phyloP scores from a whole-genome alignment of 1,140 invertebrate genomes.

The Manduca sexta region DNA sequence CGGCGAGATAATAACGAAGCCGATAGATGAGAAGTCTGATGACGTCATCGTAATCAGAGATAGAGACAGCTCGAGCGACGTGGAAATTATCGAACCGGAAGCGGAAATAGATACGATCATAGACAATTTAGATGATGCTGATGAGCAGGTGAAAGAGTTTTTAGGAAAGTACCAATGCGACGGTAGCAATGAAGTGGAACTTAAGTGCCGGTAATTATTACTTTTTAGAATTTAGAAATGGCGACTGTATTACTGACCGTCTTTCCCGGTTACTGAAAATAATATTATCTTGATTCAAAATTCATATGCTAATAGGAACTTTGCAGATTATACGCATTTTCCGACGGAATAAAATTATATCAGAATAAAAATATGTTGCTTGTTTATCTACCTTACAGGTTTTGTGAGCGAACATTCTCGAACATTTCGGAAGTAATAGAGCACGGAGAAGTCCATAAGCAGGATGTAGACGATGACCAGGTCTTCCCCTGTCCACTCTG shows the following conservation, averaged over 20 bases:
- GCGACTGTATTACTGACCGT: no score
- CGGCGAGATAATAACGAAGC: constrained; percentile 48
- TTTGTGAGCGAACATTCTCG: constrained; percentile 43
- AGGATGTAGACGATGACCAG: constrained; percentile 41
- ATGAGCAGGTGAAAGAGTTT: constrained; percentile 59
- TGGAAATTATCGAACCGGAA: constrained; percentile 47
- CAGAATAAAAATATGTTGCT: no score
- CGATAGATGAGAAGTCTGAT: constrained; percentile 38
- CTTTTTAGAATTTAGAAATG: no score
- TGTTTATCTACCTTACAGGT: constrained; percentile 26
- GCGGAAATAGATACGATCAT: constrained; percentile 42
- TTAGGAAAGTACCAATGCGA: constrained; percentile 50
- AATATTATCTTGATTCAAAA: not conserved
- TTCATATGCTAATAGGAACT: not conserved
- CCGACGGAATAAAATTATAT: no score
- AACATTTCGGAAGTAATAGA: constrained; percentile 33
- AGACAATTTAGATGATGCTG: constrained; percentile 57
- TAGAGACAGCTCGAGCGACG: constrained; percentile 46
- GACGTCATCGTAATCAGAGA: constrained; percentile 45
- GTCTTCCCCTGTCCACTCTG: constrained; percentile 54
- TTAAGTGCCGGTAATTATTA: constrained; percentile 51
- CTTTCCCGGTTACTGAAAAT: no score
- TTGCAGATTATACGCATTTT: not conserved
- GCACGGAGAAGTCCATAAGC: constrained; percentile 48
- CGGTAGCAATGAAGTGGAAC: constrained; percentile 26